Evolutionary conservation across 2,888 invertebrate genomes (phyloP), one percentile per base, ranked within the genome.

Genomic region (Alsophila aescularia): DNA sequence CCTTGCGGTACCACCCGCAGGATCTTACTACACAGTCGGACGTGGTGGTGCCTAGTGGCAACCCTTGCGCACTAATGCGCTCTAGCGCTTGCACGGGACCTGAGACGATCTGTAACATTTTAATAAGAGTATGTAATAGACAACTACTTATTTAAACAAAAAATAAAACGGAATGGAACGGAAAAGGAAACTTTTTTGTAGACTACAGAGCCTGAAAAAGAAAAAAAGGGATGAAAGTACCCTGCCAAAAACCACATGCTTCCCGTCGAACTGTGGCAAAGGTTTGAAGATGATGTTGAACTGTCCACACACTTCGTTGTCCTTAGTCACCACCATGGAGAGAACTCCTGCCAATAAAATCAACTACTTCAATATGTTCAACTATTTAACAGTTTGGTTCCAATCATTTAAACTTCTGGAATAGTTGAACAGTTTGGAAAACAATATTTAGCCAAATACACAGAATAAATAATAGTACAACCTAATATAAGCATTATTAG

Each of bases 241-340:
- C 76, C 91, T 90, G 36, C 93, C 93, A 66, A 93, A 93, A 10
- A 93, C 93, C 0, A 93, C 90, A 59, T 92, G 84, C 53, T 89
- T 92, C 0, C 85, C 86, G 63, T 93, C 85, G 41, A 93, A 85
- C 50, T 92, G 92, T 31, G 88, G 81, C 34, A 93, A 70, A 0
- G 87, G 87, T 52, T 90, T 92, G 67, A 93, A 93, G 24, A 93
- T 92, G 18, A 93, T 87, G 73, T 93, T 93, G 70, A 93, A 93
- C 62, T 93, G 93, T 0, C 93, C 93, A 47, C 82, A 84, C 36
- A 92, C 86, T 53, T 83, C 87, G 56, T 87, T 82, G 49, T 83
- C 83, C 0, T 80, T 58, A 0, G 81, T 79, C 13, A 86, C 87
- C 18, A 75, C 87, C 90, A 93, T 93, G 0, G 93, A 93, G 35